Base-by-base conservation (phyloP, 2,113 vertebrate species). In the Edolisoma coerulescens region DNA sequence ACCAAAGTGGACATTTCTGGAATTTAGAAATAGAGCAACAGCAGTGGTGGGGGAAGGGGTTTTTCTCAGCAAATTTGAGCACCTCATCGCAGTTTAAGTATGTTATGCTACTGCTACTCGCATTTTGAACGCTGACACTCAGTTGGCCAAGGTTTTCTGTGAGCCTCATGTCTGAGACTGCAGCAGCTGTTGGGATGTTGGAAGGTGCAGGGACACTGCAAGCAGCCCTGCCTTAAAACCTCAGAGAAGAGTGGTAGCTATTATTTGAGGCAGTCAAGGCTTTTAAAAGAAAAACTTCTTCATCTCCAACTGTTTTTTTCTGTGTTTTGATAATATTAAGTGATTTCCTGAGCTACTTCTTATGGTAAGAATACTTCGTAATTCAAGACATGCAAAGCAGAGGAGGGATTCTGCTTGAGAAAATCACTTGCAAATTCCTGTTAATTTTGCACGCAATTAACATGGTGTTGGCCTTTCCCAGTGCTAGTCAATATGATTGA, bases 271-370 rank as follows among this genome's bases (percentile, higher is more conserved):
- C 42, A 92, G 68, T 9, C 24, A 44, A 90, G 49, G 42, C 86
- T 94, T 95, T 89, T 84, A 42, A 82, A 96, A 82, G 74, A 78
- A 96, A 77, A 95, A 50, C 50, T 68, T 90, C 45, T 89, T 71
- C 39, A 77, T 60, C 45, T 71, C 57, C 52, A 89, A 22, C 54
- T 44, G 18, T 14, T 92, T 76, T 76, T 71, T 77, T 32, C 12
- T 87, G 8, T 96, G 57, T 91, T 95, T 95, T 93, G 74, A 39
- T 95, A 95, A 92, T 79, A 83, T 64, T 95, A 94, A 92, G 49
- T 76, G 70, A 81, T 81, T 95, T 96, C 90, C 68, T 87, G 87
- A 96, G 45, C 56, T 95, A 50, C 56, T 63, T 89, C 79, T 92
- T 89, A 14, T 83, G 76, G 64, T 61, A 79, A 71, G 67, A 94